Evolutionary conservation across 2,888 invertebrate genomes (phyloP), one percentile per base, ranked within the genome.

Genomic region (Lingula anatina): DNA sequence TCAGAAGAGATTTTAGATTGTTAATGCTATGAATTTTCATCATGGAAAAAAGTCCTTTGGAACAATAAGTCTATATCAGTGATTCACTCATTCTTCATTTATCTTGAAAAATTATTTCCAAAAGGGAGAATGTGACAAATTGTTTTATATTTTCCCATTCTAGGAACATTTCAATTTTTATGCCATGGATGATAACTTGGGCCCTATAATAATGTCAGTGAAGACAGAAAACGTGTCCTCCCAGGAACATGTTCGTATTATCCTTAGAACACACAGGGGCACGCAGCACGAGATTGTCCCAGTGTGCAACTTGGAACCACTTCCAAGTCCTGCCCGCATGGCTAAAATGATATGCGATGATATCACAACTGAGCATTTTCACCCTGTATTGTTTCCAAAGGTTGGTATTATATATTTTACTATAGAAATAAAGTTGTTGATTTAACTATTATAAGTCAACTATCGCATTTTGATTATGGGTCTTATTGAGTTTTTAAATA

Each of bases 121-220:
- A n/a, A n/a, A n/a, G n/a, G n/a, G n/a, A n/a, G n/a, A n/a, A n/a
- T n/a, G n/a, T n/a, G n/a, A n/a, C n/a, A n/a, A n/a, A n/a, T n/a
- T n/a, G n/a, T n/a, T n/a, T n/a, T n/a, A n/a, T n/a, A n/a, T n/a
- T n/a, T n/a, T n/a, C n/a, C n/a, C n/a, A 43, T 81, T 78, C 12
- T 83, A 92, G 91, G 97, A 97, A 77, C 97, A 97, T 81, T 89
- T 91, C 67, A 94, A 95, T 78, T 85, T 95, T 76, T 88, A 92
- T 59, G 93, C 91, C 42, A 82, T 84, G 61, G 96, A 97, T 74
- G 88, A 91, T 49, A 84, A 82, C 62, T 80, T 90, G 52, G 95
- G 95, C 0, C 94, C 96, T 3, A 86, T 96, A 59, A 84, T 96
- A 65, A 84, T 97, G 75, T 95, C 95, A 49, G 84, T 95, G 61